Evolutionary conservation across 2,888 invertebrate genomes (phyloP).

Genomic region (Mylabris sibirica): DNA sequence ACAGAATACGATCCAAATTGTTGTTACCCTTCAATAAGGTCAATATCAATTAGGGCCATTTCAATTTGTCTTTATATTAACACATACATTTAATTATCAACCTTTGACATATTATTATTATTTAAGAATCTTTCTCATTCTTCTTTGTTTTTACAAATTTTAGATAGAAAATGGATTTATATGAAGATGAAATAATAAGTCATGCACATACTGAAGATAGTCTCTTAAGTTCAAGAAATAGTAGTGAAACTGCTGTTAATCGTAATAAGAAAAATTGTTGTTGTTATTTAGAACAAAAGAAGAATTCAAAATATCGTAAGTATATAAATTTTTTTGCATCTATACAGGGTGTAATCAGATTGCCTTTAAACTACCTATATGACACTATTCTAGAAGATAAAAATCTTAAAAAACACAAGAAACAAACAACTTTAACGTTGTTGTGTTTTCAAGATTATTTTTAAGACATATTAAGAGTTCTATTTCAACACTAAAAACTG

Average conservation of each 20-base stretch:
- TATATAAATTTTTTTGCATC: not conserved
- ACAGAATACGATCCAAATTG: too few relatives aligned
- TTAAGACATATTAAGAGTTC: too few relatives aligned
- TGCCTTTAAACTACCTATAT: too few relatives aligned
- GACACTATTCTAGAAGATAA: too few relatives aligned
- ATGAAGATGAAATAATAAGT: not conserved
- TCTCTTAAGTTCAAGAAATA: not conserved
- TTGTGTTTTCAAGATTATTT: too few relatives aligned
- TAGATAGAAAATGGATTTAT: not conserved
- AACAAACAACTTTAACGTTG: too few relatives aligned
- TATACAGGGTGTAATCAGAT: too few relatives aligned
- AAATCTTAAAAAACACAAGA: too few relatives aligned
- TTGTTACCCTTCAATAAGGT: not conserved
- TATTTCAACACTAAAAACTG: too few relatives aligned
- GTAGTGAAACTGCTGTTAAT: not conserved
- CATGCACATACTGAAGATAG: not conserved
- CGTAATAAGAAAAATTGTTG: not conserved
- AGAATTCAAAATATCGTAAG: not conserved
- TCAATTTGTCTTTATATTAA: not conserved
- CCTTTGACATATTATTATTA: not conserved
- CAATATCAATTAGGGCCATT: slow-evolving; percentile 6
- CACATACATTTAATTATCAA: not conserved
- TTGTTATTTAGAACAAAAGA: not conserved
- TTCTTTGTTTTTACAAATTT: not conserved
- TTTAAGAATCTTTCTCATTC: not conserved